A percentile compares a stretch with the other conserved stretches of the same genome.
Evolutionary conservation across 2,797 vertebrate species (phyloP).

Genomic region (Helostoma temminkii): DNA sequence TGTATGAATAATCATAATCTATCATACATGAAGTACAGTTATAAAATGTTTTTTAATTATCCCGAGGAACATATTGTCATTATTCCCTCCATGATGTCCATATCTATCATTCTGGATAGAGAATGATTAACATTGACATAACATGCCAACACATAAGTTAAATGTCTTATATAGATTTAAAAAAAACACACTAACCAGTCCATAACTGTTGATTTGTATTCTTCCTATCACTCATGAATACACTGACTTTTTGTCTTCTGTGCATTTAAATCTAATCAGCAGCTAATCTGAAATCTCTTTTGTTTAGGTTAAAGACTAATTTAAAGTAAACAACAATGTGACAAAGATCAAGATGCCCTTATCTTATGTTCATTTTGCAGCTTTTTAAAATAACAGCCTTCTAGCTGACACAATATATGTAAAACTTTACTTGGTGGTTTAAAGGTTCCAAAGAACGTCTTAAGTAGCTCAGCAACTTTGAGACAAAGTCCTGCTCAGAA

Average conservation of each 20-base stretch:
- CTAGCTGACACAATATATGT: too few relatives aligned
- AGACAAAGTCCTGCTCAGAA: neutral
- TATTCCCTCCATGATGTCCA: neutral
- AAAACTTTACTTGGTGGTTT: too few relatives aligned
- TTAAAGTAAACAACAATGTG: neutral
- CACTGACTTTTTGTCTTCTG: neutral
- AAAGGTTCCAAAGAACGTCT: too few relatives aligned
- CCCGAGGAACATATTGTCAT: neutral
- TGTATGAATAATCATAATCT: too few relatives aligned
- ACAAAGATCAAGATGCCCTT: neutral
- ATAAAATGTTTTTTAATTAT: constrained; percentile 5
- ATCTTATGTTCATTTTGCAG: neutral
- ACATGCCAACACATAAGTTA: too few relatives aligned
- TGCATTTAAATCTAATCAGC: neutral
- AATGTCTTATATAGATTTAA: too few relatives aligned
- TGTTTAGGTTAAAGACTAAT: neutral
- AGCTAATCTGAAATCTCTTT: neutral
- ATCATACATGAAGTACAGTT: neutral
- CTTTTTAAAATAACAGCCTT: too few relatives aligned
- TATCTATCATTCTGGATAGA: too few relatives aligned
- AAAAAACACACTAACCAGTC: too few relatives aligned
- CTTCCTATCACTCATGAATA: neutral
- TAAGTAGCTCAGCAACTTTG: too few relatives aligned
- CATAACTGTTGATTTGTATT: neutral
- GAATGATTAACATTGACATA: too few relatives aligned